Conservation (phyloP, 2,888 invertebrate genomes). For the Chromoteleia sp. region DNA sequence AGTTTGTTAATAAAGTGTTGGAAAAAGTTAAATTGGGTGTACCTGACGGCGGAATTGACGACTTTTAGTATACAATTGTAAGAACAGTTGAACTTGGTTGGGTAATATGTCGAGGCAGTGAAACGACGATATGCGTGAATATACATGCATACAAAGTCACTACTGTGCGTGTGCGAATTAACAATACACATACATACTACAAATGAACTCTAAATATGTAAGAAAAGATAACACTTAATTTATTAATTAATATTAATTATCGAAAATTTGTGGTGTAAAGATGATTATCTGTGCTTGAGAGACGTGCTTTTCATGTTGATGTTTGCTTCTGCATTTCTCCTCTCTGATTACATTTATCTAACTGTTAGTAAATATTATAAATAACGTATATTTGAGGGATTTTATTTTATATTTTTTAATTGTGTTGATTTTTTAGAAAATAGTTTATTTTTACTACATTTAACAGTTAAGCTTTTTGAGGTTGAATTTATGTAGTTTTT, state of each 20-base stretch:
- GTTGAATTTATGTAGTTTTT: constrained; percentile 8
- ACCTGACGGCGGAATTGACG: constrained; percentile 91
- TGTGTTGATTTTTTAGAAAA: constrained; percentile 15
- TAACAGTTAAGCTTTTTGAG: not conserved
- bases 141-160: constrained; percentile 16
- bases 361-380: no score
- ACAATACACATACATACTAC: constrained; percentile 11
- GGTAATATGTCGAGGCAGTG: constrained; percentile 10
- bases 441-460: constrained; percentile 22
- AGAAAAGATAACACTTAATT: constrained; percentile 76
- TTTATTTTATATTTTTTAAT: constrained; percentile 1
- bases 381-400: no score
- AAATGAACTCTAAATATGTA: constrained; percentile 72
- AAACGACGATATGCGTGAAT: constrained; percentile 12
- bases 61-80: constrained; percentile 85
- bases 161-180: constrained; percentile 7
- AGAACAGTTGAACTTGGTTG: constrained; percentile 26
- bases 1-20: constrained; percentile 96
- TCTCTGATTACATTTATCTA: not conserved
- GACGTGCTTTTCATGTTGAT: constrained; percentile 63
- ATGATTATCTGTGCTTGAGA: constrained; percentile 73
- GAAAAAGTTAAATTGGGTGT: constrained; percentile 94
- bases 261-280: constrained; percentile 72
- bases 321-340: constrained; percentile 32
- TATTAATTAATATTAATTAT: constrained; percentile 76